Evolutionary conservation across 2,888 invertebrate species (phyloP), one percentile per base, ranked within the genome.

Genomic region (Xanthorhoe spadicearia): DNA sequence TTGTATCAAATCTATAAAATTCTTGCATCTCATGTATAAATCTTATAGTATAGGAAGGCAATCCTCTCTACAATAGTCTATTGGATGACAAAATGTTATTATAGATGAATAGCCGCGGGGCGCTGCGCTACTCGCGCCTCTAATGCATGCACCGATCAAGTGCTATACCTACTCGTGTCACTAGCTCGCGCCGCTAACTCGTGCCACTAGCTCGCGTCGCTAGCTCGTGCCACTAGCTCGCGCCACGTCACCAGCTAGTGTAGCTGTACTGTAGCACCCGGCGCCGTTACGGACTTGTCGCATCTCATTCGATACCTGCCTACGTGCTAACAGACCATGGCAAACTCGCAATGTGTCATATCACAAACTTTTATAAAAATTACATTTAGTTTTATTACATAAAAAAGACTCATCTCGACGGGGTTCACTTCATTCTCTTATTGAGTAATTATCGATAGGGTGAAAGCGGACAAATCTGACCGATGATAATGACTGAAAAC

Each of bases 1-100:
- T 74, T 72, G 82, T 88, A 85, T 85, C 84, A 86, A 86, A 88
- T 85, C 83, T 86, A 84, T 80, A 83, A 76, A 70, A 71, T 79
- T 77, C 78, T 78, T 72, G 76, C 73, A 77, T 82, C 77, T 81
- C 43, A 73, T 79, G 76, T 75, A 76, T 74, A 77, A 70, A 73
- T 71, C 69, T 80, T 79, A 80, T 76, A 73, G 61, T 71, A 73
- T 72, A 78, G 73, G 76, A 81, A 84, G 83, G 83, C 83, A 73
- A 71, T 75, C 68, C 71, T 70, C 72, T 70, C 72, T 58, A 54
- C 28, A 63, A 23, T 62, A 63, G 67, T 68, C 71, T 66, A 73
- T 58, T 60, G 69, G 68, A 51, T 67, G 70, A 62, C 61, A 57
- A 49, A 23, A 23, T 4, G 23, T 23, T 23, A n/a, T n/a, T n/a